Conservation (phyloP, 2,888 invertebrate species). For the Leptopterna dolabrata region DNA sequence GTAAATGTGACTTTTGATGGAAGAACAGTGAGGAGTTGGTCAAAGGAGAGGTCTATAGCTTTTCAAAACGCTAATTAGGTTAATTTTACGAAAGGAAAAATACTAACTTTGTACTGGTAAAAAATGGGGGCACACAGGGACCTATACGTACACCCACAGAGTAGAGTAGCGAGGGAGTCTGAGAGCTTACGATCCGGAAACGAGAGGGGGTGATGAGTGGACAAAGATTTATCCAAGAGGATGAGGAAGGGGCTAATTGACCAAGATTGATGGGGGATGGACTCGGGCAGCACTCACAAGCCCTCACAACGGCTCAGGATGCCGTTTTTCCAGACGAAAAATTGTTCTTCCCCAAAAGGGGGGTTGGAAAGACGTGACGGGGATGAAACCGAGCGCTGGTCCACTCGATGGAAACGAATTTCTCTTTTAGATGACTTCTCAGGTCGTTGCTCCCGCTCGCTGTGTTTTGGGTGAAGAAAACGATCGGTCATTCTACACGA, state of each 20-base stretch:
- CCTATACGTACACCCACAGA: no score
- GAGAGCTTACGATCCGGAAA: background rate
- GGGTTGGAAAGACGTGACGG: background rate
- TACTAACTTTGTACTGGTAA: no score
- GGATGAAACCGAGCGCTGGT: background rate
- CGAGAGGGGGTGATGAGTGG: background rate
- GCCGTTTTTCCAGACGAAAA: background rate
- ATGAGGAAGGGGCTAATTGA: background rate
- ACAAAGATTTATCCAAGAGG: background rate
- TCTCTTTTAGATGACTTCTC: background rate
- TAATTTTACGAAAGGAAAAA: no score
- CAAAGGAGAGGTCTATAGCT: no score
- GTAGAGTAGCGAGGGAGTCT: background rate
- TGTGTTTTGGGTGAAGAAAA: no score
- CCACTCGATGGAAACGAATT: background rate
- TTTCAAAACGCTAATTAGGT: no score
- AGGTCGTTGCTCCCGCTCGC: no score
- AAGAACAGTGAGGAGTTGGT: no score
- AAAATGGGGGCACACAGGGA: no score
- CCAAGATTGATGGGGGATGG: conserved; percentile 11
- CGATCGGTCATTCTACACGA: no score
- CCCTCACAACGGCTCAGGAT: background rate
- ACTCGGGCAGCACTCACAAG: background rate
- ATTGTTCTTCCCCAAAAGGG: background rate
- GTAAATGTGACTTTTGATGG: no score